Percentiles rank a stretch among this genome's conserved stretches.
These are phyloP conservation scores for Bombyx mandarina DNA, from an alignment of 1,140 invertebrate genomes.

Conservation along the genomic window DNA sequence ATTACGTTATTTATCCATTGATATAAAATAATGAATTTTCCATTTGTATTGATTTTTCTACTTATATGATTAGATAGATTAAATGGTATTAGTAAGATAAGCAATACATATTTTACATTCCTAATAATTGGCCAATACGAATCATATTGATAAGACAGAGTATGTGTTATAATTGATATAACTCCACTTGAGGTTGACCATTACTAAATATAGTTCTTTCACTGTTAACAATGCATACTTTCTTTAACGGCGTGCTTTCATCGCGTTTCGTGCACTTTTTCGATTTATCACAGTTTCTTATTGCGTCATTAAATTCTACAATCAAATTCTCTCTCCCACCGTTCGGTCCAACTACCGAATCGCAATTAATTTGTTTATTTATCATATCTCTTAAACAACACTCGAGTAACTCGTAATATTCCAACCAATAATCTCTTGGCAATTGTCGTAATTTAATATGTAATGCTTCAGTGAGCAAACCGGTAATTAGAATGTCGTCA, in stretches of 20 bases:
- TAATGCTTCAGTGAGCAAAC: slow-evolving; percentile 76
- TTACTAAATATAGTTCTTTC: slow-evolving; percentile 64
- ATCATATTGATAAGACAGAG: background rate
- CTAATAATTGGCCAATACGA: background rate
- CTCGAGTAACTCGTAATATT: slow-evolving; percentile 79
- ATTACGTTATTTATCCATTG: no score
- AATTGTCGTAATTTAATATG: slow-evolving; percentile 75
- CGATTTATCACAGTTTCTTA: slow-evolving; percentile 68
- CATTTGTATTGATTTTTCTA: no score
- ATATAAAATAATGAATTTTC: no score
- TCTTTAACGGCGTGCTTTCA: slow-evolving; percentile 59
- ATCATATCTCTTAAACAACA: slow-evolving; percentile 80
- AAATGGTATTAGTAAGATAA: no score
- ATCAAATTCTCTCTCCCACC: slow-evolving; percentile 79
- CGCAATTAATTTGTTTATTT: slow-evolving; percentile 72
- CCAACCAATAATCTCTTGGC: slow-evolving; percentile 73
- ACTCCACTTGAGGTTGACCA: slow-evolving; percentile 58
- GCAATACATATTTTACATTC: background rate
- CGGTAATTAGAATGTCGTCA: slow-evolving; percentile 87
- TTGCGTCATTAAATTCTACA: slow-evolving; percentile 74
- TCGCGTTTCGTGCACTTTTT: slow-evolving; percentile 65
- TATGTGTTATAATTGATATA: slow-evolving; percentile 38
- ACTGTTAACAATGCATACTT: slow-evolving; percentile 71
- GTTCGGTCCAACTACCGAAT: slow-evolving; percentile 80
- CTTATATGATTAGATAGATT: no score